phyloP scores from a whole-genome alignment of 2,888 invertebrate genomes.

The Acanthopleura granulata region DNA sequence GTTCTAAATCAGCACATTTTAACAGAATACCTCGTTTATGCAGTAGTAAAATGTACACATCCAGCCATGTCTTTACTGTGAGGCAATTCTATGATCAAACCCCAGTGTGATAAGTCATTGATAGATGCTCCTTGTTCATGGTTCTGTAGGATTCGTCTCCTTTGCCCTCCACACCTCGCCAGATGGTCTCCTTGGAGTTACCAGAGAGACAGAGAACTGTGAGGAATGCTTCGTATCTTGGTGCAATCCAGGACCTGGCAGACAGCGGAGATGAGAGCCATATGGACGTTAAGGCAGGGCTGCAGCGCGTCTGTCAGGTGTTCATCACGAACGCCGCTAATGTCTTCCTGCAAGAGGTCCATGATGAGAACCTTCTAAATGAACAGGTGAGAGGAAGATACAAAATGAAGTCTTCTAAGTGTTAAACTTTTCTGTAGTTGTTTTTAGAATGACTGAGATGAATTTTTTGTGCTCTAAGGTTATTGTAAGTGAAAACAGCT shows the following conservation, averaged over 20 bases:
- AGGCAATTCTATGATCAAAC: no score
- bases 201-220: neutral
- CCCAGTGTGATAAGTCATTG: no score
- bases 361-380: slow-evolving; percentile 39
- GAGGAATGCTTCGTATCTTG: slow-evolving; percentile 59
- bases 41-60: no score
- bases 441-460: neutral
- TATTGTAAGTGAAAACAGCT: no score
- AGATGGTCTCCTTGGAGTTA: slow-evolving; percentile 10
- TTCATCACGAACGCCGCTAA: slow-evolving; percentile 97
- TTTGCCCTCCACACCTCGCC: slow-evolving; percentile 9
- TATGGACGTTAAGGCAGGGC: slow-evolving; percentile 65
- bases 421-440: neutral
- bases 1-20: no score
- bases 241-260: slow-evolving; percentile 58
- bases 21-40: no score
- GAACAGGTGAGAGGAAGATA: slow-evolving; percentile 46
- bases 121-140: no score
- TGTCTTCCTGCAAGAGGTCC: slow-evolving; percentile 78
- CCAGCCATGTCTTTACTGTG: no score
- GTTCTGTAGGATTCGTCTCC: slow-evolving; percentile 17
- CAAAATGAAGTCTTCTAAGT: neutral
- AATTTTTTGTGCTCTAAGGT: no score
- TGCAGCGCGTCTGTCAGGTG: slow-evolving; percentile 80
- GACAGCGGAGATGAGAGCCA: slow-evolving; percentile 45